Evolutionary conservation across 2,888 invertebrate species (phyloP).

Genomic region (Synergus japonicus): DNA sequence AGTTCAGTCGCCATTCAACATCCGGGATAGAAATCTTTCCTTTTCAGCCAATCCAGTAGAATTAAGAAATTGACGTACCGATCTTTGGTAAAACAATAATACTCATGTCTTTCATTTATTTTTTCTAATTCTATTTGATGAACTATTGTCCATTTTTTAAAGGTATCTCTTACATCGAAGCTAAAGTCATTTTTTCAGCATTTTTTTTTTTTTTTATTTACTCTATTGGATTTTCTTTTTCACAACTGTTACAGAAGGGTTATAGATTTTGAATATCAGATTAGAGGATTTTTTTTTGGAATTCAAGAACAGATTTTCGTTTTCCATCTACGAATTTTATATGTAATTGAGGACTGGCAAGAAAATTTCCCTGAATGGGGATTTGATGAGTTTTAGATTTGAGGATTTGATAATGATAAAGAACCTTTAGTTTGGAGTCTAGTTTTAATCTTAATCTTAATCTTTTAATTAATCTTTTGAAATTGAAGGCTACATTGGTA

Average conservation of each 20-base stretch:
- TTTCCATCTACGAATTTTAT: background rate
- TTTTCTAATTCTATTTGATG: background rate
- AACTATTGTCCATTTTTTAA: background rate
- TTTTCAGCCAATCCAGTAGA: background rate
- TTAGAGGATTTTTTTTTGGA: background rate
- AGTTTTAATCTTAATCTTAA: too few relatives aligned
- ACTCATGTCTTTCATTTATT: background rate
- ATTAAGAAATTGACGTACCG: background rate
- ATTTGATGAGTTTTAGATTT: background rate
- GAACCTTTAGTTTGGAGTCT: too few relatives aligned
- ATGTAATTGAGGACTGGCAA: background rate
- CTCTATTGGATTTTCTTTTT: background rate
- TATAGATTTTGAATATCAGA: background rate
- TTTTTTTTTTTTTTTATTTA: background rate
- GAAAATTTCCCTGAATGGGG: background rate
- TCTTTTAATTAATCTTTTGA: background rate
- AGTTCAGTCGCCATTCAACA: conserved; percentile 20
- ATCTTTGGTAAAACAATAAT: background rate
- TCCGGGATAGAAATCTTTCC: background rate
- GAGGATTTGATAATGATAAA: background rate
- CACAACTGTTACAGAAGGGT: background rate
- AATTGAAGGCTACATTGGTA: background rate
- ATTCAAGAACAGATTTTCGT: background rate
- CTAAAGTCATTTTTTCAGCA: background rate
- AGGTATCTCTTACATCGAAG: background rate